phyloP scores from a whole-genome alignment of 2,797 vertebrate species.

The Acanthurus lineatus region DNA sequence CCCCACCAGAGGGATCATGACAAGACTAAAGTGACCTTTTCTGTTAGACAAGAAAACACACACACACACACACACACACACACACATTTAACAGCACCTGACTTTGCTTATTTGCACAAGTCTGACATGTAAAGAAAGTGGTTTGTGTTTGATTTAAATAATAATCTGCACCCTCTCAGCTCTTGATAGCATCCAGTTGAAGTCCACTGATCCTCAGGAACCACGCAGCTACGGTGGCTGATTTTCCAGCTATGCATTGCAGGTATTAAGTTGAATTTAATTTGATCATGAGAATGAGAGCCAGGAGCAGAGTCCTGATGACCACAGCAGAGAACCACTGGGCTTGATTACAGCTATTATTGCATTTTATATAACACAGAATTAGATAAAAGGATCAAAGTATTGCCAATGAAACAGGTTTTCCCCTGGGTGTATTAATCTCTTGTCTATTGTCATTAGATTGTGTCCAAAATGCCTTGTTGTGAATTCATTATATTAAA shows the following conservation, averaged over 20 bases:
- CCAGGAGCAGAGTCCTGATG: slow-evolving; percentile 13
- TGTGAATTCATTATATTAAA: slow-evolving; percentile 14
- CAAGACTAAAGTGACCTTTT: slow-evolving; percentile 58
- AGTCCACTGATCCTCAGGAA: slow-evolving; percentile 4
- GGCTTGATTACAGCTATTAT: slow-evolving; percentile 1
- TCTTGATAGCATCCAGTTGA: slow-evolving; percentile 4
- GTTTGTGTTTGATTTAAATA: slow-evolving; percentile 34
- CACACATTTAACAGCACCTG: slow-evolving; percentile 12
- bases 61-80: slow-evolving; percentile 23
- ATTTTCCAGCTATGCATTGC: not conserved
- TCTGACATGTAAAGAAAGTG: slow-evolving; percentile 46
- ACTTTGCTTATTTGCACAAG: slow-evolving; percentile 46
- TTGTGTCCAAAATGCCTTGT: slow-evolving; percentile 1
- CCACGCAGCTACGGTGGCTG: not conserved
- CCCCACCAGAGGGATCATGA: slow-evolving; percentile 45
- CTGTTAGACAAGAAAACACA: slow-evolving; percentile 7
- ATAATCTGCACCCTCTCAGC: slow-evolving; percentile 25
- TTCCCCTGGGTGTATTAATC: not conserved
- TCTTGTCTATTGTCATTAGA: slow-evolving; percentile 13
- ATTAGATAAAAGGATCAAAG: slow-evolving; percentile 6
- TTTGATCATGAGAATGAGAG: slow-evolving; percentile 14
- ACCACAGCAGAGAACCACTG: slow-evolving; percentile 2
- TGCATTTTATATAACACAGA: slow-evolving; percentile 15
- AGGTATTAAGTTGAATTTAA: slow-evolving; percentile 6
- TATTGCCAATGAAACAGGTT: not conserved